A percentile compares a stretch with the other conserved stretches of the same genome.
Conservation (phyloP, 2,113 vertebrate genomes). For the Ia io region DNA sequence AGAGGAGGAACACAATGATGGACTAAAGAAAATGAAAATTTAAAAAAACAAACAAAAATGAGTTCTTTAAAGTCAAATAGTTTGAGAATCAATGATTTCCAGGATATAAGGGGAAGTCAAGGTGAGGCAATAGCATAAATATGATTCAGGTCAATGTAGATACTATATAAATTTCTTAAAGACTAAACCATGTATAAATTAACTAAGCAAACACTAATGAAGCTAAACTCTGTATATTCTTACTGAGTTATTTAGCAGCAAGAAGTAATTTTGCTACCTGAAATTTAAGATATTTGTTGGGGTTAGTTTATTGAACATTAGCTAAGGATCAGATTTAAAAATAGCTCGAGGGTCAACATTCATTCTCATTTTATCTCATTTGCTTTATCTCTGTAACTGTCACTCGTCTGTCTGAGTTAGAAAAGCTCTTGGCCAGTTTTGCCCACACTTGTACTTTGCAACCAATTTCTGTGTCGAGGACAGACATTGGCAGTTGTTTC, state of each 20-base stretch:
- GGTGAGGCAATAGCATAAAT: rapidly evolving
- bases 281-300: background rate
- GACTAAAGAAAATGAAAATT: background rate
- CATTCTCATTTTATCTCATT: background rate
- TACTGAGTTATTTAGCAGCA: background rate
- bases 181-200: background rate
- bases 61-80: background rate
- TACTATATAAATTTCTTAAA: background rate
- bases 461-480: background rate
- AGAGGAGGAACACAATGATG: background rate
- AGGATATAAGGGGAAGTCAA: background rate
- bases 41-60: background rate
- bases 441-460: background rate
- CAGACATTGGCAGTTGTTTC: background rate
- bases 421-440: constrained; percentile 19
- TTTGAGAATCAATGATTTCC: background rate
- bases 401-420: background rate
- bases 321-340: constrained; percentile 32
- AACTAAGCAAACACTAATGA: constrained; percentile 5
- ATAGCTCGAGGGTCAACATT: background rate
- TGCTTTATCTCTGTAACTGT: background rate
- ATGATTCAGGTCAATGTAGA: background rate
- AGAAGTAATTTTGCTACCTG: background rate
- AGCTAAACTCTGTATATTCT: background rate
- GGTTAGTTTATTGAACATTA: background rate